Base-by-base conservation (phyloP, 2,113 vertebrate genomes). In the Opisthocomus hoazin region DNA sequence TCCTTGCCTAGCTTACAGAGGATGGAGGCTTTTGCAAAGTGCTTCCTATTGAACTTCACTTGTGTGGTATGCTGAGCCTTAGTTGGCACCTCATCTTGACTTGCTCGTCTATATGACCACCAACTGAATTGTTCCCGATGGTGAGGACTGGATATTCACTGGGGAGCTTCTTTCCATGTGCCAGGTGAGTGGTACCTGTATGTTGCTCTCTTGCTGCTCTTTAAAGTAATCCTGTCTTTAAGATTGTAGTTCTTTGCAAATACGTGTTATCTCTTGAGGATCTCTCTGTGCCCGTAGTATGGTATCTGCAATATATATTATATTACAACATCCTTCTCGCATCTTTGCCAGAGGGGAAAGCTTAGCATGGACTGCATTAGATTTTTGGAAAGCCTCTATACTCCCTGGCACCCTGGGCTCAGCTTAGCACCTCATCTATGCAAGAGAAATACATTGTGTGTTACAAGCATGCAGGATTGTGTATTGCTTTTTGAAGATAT, bases 261-360 rank as follows among this genome's bases (percentile, higher is more conserved):
- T 9, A 7, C 1, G 1, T 20, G 4, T n/a, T 75, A 19, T 48
- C 43, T 60, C 66, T 34, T 0, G 1, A 69, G 70, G 39, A 27
- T 71, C 74, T 94, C 19, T 37, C 23, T 0, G 0, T 46, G 64
- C 60, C 54, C 23, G 12, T 0, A 0, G 41, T 39, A 12, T 9
- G 43, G 32, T 2, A 51, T 4, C 48, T 82, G 43, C 61, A 63
- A 4, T 37, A 8, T 4, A 4, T 56, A 8, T 68, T 39, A 1
- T 26, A 16, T 57, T 50, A 16, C 18, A 5, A 9, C 1, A 2
- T 6, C 37, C 68, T 64, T 26, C 69, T 46, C 57, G 56, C 60
- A 16, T 0, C 0, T 66, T 46, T 84, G n/a, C 87, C 29, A 10
- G 53, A 60, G 32, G 48, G 46, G 12, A 64, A 68, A 76, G 23